Conservation (phyloP, 2,113 vertebrate species). For the Callorhinus ursinus region DNA sequence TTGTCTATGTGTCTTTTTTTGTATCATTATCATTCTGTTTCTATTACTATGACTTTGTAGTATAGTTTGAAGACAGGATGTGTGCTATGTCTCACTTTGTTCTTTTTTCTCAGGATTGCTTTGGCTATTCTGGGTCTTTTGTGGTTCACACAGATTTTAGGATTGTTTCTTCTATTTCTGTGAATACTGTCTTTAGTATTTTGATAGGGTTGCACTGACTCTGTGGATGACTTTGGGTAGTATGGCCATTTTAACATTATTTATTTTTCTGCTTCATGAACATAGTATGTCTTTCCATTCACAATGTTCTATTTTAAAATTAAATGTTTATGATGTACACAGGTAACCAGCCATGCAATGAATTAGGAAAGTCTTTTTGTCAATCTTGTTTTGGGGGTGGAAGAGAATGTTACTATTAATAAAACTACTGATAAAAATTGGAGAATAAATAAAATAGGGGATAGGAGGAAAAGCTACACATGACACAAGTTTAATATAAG, state of each 20-base stretch:
- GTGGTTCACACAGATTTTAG: background rate
- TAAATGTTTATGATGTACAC: background rate
- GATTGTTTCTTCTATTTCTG: background rate
- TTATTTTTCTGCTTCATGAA: background rate
- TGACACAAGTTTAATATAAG: background rate
- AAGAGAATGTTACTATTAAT: background rate
- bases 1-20: background rate
- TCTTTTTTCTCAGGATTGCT: background rate
- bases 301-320: background rate
- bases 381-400: background rate
- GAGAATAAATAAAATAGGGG: background rate
- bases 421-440: background rate
- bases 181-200: background rate
- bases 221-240: background rate
- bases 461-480: rapidly evolving
- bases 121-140: background rate
- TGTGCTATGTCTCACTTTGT: background rate
- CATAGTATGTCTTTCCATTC: background rate
- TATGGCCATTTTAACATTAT: background rate
- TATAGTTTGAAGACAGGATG: background rate
- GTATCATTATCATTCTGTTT: background rate
- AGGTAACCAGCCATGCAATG: background rate
- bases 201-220: background rate
- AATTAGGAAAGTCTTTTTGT: background rate
- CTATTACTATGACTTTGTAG: background rate